Evolutionary conservation across 2,113 vertebrate species (phyloP), one percentile per base, ranked within the genome.

Genomic region (Pheucticus melanocephalus): DNA sequence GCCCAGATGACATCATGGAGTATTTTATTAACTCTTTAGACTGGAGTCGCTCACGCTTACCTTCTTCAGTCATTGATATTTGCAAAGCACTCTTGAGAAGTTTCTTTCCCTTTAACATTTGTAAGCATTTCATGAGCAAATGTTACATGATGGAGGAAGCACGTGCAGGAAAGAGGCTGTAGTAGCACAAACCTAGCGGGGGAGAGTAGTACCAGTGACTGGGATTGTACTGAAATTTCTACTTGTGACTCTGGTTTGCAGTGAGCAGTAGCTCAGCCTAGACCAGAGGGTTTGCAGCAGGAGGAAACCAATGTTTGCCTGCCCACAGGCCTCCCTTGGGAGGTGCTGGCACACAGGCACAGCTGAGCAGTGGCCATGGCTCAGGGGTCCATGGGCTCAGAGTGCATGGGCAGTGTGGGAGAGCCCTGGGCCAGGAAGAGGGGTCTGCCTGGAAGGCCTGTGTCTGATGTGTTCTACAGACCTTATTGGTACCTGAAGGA

Each of bases 331-430:
- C 61, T 73, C 25, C 56, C 37, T 60, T 5, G 14, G 47, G 60
- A 59, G 28, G 28, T 21, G 33, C 15, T 19, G 42, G n/a, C 1
- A 0, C 59, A 25, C 61, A 39, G 27, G 28, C 1, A 0, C 35
- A 30, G 28, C 42, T 16, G 65, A 22, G 35, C 2, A 40, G 45
- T 64, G 57, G 6, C 35, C 31, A 0, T 28, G 50, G 30, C 53
- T 71, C 39, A 17, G 30, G 61, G 15, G n/a, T 60, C 1, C 5
- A 0, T 3, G 30, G 66, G 30, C 40, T 4, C 5, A 28, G 57
- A 21, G 31, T 44, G n/a, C 54, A 5, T 5, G 70, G 56, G 11
- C 35, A 28, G 33, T 6, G 2, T n/a, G 56, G 45, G 3, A 70
- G 57, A 57, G 6, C 24, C 21, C 37, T 2, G 3, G 10, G 35